These are phyloP conservation scores for Manis pentadactyla DNA, from an alignment of 2,797 vertebrate species.

Conservation along the genomic window DNA sequence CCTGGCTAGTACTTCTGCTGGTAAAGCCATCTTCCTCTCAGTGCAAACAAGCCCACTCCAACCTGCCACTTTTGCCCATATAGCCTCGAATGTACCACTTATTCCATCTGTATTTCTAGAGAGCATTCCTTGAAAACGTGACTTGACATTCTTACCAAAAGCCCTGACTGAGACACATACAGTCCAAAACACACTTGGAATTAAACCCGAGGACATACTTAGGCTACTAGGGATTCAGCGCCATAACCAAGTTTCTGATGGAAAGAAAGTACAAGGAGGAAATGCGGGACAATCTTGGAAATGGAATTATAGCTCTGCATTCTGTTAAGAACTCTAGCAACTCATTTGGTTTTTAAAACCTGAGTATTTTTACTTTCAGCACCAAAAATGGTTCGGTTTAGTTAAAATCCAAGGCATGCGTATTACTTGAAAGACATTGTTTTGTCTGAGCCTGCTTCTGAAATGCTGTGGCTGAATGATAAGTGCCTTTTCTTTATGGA, in stretches of 20 bases:
- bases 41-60: background rate
- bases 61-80: background rate
- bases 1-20: background rate
- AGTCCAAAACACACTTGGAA: conserved; percentile 17
- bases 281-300: background rate
- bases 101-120: conserved; percentile 24
- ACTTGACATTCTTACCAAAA: conserved; percentile 40
- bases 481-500: background rate
- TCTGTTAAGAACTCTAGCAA: conserved; percentile 15
- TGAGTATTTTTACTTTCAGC: conserved; percentile 39
- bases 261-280: background rate
- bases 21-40: background rate
- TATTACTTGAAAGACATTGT: background rate
- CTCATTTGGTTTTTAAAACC: background rate
- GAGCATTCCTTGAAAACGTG: conserved; percentile 31
- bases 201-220: conserved; percentile 23
- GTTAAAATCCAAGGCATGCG: background rate
- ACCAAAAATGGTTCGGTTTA: background rate
- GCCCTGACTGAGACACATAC: background rate
- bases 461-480: conserved; percentile 2
- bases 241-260: background rate
- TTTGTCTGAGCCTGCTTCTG: conserved; percentile 5
- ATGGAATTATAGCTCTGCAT: background rate
- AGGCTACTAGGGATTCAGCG: background rate
- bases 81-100: background rate